Conservation (phyloP, 2,888 invertebrate species). For the Thysanoteuthis rhombus region DNA sequence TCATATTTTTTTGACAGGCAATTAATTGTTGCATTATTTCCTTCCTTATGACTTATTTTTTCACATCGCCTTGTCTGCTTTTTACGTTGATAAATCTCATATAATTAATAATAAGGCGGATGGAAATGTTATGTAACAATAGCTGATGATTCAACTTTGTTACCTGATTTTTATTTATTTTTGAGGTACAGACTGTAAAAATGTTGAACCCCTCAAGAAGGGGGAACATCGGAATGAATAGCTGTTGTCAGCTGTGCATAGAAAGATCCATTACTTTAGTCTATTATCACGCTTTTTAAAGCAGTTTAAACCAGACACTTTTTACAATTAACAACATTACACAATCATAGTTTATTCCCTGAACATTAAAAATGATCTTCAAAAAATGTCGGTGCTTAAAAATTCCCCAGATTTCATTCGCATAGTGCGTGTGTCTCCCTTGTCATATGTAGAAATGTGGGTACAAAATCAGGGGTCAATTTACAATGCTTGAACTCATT, state of each 20-base stretch:
- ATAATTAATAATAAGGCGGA: too few species aligned
- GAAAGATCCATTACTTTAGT: neutral
- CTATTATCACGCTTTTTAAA: too few species aligned
- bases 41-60: too few species aligned
- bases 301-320: neutral
- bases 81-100: too few species aligned
- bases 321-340: too few species aligned
- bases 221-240: neutral
- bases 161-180: neutral
- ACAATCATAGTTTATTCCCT: neutral
- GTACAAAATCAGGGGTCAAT: neutral
- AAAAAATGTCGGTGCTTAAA: neutral
- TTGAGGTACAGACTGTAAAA: neutral
- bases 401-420: neutral
- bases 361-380: neutral
- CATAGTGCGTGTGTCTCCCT: neutral
- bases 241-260: neutral
- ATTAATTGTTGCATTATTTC: too few species aligned
- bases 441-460: neutral
- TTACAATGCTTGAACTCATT: constrained; percentile 35
- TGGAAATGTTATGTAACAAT: too few species aligned
- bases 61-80: too few species aligned
- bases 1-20: too few species aligned
- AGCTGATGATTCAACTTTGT: neutral
- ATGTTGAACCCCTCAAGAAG: neutral